phyloP scores from a whole-genome alignment of 1,140 invertebrate genomes.

The Thereuonema tuberculata region DNA sequence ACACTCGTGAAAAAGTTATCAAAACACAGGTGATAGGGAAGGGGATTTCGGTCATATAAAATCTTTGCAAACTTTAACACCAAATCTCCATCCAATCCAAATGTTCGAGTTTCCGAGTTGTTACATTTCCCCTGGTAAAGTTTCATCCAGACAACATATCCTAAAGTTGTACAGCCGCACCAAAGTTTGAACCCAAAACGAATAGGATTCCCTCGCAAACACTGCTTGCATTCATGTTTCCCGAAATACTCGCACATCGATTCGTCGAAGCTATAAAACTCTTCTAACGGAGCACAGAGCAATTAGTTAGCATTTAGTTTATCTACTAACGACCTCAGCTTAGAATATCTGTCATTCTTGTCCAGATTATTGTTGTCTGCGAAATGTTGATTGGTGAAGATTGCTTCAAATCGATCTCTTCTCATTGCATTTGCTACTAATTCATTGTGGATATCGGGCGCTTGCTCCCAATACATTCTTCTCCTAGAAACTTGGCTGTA shows the following conservation, averaged over 20 bases:
- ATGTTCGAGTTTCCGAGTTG: background rate
- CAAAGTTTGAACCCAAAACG: slow-evolving; percentile 19
- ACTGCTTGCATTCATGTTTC: slow-evolving; percentile 16
- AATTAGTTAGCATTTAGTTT: slow-evolving; percentile 23
- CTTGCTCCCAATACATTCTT: background rate
- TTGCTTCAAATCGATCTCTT: slow-evolving; percentile 19
- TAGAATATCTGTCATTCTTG: slow-evolving; percentile 26
- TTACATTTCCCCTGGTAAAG: background rate
- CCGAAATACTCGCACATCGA: slow-evolving; percentile 19
- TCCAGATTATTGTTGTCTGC: slow-evolving; percentile 22
- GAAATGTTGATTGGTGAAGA: slow-evolving; percentile 22
- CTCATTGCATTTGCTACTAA: slow-evolving; percentile 16
- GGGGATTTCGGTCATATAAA: background rate
- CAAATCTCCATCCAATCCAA: slow-evolving; percentile 4
- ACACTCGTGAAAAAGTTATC: slow-evolving; percentile 5
- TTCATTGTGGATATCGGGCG: slow-evolving; percentile 16
- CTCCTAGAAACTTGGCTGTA: background rate
- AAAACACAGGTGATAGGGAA: background rate
- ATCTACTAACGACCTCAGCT: slow-evolving; percentile 20
- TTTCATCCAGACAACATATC: background rate
- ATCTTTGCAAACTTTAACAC: background rate
- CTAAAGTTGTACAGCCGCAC: background rate
- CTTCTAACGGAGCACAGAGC: slow-evolving; percentile 12
- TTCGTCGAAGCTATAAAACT: slow-evolving; percentile 15
- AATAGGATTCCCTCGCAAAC: slow-evolving; percentile 19